Evolutionary conservation across 2,888 invertebrate genomes (phyloP).

Genomic region (Sarcophaga subvicina): DNA sequence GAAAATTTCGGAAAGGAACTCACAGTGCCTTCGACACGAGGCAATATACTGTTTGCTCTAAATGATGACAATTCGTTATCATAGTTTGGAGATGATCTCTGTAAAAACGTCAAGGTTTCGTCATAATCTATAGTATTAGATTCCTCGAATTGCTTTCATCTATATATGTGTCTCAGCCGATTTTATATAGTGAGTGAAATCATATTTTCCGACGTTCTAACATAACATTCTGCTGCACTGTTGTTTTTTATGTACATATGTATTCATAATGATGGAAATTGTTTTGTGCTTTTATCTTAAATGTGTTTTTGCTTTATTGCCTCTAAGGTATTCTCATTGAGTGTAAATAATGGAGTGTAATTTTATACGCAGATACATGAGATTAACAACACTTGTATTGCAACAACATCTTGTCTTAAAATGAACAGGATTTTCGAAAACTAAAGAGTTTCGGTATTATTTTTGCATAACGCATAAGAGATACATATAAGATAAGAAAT

Average conservation of each 20-base stretch:
- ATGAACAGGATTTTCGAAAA: background rate
- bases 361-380: background rate
- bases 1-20: too few relatives aligned
- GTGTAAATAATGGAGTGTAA: background rate
- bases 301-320: background rate
- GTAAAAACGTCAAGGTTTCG: too few relatives aligned
- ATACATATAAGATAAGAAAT: slow-evolving; percentile 11
- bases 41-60: too few relatives aligned
- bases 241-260: too few relatives aligned
- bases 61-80: too few relatives aligned
- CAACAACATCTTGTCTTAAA: background rate
- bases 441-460: background rate
- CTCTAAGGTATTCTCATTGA: background rate
- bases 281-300: background rate
- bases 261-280: too few relatives aligned
- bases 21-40: too few relatives aligned
- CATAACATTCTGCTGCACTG: too few relatives aligned
- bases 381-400: slow-evolving; percentile 25
- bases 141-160: too few relatives aligned
- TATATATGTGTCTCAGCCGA: too few relatives aligned
- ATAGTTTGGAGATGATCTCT: too few relatives aligned
- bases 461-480: background rate
- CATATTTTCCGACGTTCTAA: background rate
- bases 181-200: background rate
- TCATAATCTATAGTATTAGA: too few relatives aligned